Evolutionary conservation across 2,113 vertebrate genomes (phyloP).

Genomic region (Aplodontia rufa): DNA sequence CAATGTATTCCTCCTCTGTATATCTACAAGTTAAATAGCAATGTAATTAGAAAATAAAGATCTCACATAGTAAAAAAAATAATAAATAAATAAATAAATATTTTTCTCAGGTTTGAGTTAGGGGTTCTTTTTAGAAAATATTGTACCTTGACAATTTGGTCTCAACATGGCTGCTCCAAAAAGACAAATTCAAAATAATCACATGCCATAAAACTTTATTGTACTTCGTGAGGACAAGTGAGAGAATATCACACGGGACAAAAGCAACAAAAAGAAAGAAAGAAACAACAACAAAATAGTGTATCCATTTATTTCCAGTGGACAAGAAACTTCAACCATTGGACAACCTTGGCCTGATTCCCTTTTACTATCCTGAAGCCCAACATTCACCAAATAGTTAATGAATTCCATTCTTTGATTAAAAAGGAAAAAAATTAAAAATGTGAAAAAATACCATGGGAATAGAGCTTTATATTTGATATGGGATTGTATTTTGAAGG

Average conservation of each 20-base stretch:
- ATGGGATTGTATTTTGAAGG: neutral
- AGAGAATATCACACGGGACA: too few species aligned
- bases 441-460: neutral
- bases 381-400: neutral
- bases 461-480: neutral
- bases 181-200: too few species aligned
- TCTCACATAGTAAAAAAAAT: neutral
- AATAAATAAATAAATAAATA: too few species aligned
- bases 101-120: too few species aligned
- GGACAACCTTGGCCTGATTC: neutral
- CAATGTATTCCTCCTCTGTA: conserved; percentile 87
- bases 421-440: too few species aligned
- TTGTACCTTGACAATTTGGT: too few species aligned
- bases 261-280: too few species aligned
- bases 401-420: neutral
- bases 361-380: neutral
- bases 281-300: too few species aligned
- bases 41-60: conserved; percentile 37
- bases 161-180: too few species aligned
- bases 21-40: conserved; percentile 82
- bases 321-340: neutral
- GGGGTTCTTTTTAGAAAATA: too few species aligned
- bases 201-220: too few species aligned
- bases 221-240: too few species aligned
- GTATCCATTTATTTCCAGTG: neutral